Conservation (phyloP, 2,113 vertebrate species). For the Halcyon senegalensis region DNA sequence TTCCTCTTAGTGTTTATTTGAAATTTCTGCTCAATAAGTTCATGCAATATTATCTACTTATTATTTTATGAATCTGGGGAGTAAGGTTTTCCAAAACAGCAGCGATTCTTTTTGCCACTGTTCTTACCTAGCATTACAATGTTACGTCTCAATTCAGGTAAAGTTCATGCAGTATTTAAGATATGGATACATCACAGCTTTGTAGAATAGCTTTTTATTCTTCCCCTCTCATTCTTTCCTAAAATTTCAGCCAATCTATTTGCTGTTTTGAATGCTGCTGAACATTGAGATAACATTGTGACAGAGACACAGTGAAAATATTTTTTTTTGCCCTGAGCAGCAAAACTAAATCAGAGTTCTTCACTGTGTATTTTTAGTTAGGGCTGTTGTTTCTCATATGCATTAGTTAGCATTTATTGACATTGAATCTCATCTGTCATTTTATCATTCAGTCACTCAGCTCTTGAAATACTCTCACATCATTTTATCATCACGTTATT, state of each 20-base stretch:
- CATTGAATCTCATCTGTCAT: not conserved
- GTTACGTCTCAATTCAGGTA: not conserved
- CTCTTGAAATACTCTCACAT: not conserved
- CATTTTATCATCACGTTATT: not conserved
- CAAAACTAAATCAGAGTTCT: not conserved
- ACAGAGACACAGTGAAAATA: not conserved
- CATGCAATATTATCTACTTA: not conserved
- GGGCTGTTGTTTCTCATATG: not conserved
- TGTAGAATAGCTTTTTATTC: not conserved
- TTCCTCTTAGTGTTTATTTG: not conserved
- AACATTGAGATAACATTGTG: not conserved
- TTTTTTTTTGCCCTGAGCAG: not conserved
- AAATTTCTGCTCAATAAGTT: not conserved
- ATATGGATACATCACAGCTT: not conserved
- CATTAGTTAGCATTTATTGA: constrained; percentile 38
- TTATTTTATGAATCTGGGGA: not conserved
- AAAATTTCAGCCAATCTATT: not conserved
- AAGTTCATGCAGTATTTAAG: not conserved
- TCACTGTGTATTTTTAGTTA: constrained; percentile 10
- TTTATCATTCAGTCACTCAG: not conserved
- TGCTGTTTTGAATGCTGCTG: not conserved
- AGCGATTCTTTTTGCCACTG: not conserved
- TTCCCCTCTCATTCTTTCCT: not conserved
- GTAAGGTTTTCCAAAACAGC: not conserved
- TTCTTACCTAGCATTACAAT: not conserved